These are phyloP conservation scores for Syritta pipiens DNA, from an alignment of 2,888 invertebrate species.

Conservation along the genomic window DNA sequence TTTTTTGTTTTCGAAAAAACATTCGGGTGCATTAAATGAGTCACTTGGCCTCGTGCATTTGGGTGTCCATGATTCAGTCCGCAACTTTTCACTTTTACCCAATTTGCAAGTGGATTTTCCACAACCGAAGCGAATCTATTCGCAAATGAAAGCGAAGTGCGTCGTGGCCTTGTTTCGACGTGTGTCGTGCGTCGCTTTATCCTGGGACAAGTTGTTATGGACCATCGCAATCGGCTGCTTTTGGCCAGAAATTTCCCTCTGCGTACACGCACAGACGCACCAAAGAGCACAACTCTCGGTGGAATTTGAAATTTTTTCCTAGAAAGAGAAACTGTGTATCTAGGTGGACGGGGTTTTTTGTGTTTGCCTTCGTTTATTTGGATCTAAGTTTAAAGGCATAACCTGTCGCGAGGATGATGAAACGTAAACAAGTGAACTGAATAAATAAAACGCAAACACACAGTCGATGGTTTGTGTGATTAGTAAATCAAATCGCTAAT, in stretches of 20 bases:
- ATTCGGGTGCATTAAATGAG: constrained; percentile 19
- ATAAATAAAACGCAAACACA: constrained; percentile 70
- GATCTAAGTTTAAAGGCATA: background rate
- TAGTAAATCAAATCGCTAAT: constrained; percentile 77
- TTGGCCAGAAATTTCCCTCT: constrained; percentile 42
- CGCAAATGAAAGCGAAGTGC: constrained; percentile 64
- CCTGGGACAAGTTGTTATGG: constrained; percentile 48
- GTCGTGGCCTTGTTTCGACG: constrained; percentile 64
- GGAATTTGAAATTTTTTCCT: constrained; percentile 64
- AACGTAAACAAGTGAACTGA: constrained; percentile 51
- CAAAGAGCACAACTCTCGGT: background rate
- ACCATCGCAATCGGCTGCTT: constrained; percentile 30
- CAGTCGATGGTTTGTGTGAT: constrained; percentile 74
- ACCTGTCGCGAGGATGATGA: constrained; percentile 44
- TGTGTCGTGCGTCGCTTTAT: constrained; percentile 23
- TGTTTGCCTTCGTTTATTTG: background rate
- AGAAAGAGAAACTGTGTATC: constrained; percentile 63
- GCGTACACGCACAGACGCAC: constrained; percentile 50
- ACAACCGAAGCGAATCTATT: background rate
- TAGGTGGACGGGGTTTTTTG: constrained; percentile 30
- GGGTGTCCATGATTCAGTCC: background rate
- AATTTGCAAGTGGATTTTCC: constrained; percentile 20
- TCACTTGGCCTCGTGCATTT: background rate
- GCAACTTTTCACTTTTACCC: constrained; percentile 50
- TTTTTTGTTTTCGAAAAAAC: too few species aligned